Conservation (phyloP, 2,113 vertebrate genomes). For the Pitta sordida region DNA sequence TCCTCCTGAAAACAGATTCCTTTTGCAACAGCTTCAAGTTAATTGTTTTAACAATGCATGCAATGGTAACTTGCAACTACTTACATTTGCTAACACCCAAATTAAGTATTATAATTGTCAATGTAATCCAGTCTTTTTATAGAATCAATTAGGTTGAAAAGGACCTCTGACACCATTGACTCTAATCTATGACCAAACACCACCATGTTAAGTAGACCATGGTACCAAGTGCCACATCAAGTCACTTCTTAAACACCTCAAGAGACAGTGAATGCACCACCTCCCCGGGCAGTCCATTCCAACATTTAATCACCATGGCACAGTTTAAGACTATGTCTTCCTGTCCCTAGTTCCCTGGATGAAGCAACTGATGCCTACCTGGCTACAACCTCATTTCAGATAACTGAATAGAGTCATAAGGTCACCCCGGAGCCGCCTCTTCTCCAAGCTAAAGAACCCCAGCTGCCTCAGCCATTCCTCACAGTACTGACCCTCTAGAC, state of each 20-base stretch:
- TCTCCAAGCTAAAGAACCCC: not conserved
- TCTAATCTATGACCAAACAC: not conserved
- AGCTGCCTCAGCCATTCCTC: not conserved
- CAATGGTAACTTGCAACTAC: not conserved
- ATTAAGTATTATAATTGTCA: not conserved
- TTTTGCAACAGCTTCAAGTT: not conserved
- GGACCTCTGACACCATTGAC: not conserved
- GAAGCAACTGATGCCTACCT: not conserved
- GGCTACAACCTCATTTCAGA: not conserved
- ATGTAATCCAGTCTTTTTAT: not conserved
- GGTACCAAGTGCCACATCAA: not conserved
- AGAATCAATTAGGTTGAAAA: not conserved
- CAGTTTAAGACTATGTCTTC: not conserved
- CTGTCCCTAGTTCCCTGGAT: not conserved
- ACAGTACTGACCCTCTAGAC: not conserved
- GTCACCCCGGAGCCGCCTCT: not conserved
- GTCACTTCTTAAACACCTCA: not conserved
- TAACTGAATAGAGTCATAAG: not conserved
- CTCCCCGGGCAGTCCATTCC: not conserved
- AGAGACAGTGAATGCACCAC: not conserved
- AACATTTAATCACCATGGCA: not conserved
- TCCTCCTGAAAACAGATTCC: not conserved
- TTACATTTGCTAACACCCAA: not conserved
- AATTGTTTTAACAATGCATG: not conserved
- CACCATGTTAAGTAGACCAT: not conserved